phyloP scores from a whole-genome alignment of 2,797 vertebrate species.

The Phoebastria nigripes region DNA sequence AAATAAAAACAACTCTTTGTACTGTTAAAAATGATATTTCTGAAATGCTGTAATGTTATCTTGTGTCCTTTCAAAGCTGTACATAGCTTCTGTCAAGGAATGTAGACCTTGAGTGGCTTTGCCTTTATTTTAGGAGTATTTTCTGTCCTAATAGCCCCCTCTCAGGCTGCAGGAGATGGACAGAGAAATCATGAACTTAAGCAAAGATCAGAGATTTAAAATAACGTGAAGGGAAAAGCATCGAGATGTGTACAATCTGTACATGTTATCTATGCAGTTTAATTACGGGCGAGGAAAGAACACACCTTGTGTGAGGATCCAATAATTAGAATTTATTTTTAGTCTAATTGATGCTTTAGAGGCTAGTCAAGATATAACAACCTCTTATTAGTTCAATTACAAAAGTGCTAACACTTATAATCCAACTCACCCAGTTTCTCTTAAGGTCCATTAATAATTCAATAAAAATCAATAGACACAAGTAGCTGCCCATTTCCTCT shows the following conservation, averaged over 20 bases:
- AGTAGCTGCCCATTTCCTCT: background rate
- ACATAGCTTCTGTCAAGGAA: background rate
- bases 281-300: background rate
- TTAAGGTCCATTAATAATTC: background rate
- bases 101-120: slow-evolving; percentile 1
- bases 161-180: background rate
- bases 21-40: slow-evolving; percentile 15
- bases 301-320: background rate
- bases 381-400: background rate
- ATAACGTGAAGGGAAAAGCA: background rate
- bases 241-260: background rate
- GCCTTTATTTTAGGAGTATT: background rate
- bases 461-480: background rate
- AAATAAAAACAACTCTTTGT: slow-evolving; percentile 45
- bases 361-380: background rate
- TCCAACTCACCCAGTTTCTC: background rate
- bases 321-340: background rate
- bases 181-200: background rate
- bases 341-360: background rate
- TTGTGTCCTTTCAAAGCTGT: background rate
- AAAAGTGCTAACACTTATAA: background rate
- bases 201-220: background rate
- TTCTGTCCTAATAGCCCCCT: background rate
- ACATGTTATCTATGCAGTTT: background rate
- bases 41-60: background rate